Base-by-base conservation (phyloP, 53 echinoderm and acorn worm species). In the Astropecten irregularis region DNA sequence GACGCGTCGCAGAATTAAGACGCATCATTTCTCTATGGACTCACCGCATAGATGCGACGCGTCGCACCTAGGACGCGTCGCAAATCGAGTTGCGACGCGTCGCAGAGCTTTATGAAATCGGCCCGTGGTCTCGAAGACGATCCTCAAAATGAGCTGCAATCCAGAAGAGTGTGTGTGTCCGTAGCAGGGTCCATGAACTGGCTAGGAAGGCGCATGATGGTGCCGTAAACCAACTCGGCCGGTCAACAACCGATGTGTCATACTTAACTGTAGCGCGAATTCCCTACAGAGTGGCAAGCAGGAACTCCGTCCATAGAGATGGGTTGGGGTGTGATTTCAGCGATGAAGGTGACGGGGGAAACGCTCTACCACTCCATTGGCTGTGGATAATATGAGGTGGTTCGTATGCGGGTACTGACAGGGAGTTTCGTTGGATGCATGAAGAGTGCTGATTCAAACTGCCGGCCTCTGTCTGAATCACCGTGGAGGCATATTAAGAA, bases 381-480 rank as follows among this genome's bases (percentile, higher is more conserved):
- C 37, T 63, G 52, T 8, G 85, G 90, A 70, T 85, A 85, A 49
- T 90, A 85, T 3, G 90, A 68, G 15, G 91, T 88, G 0, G 91
- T 91, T 7, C 79, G 84, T 20, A 76, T 54, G 25, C 84, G 60
- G 16, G 50, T 77, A 21, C 66, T 83, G 18, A 88, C 91, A 31
- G 77, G 32, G 35, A 91, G 26, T n/a, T 31, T 59, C 0, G 71
- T 68, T 2, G 84, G 51, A 15, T 42, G 26, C 9, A 47, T 44
- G 23, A 91, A 87, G 48, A 89, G 40, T 7, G 46, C 26, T 0
- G 91, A 91, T 49, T 91, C 87, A 35, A 87, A 91, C 26, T 87
- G 87, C 3, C 73, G 49, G 37, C 88, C 91, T 18, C 91, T 53
- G 48, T 91, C 91, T 11, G 88, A n/a, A n/a, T n/a, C n/a, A n/a